Conservation (phyloP, 2,797 vertebrate species). For the Coregonus suidteri region DNA sequence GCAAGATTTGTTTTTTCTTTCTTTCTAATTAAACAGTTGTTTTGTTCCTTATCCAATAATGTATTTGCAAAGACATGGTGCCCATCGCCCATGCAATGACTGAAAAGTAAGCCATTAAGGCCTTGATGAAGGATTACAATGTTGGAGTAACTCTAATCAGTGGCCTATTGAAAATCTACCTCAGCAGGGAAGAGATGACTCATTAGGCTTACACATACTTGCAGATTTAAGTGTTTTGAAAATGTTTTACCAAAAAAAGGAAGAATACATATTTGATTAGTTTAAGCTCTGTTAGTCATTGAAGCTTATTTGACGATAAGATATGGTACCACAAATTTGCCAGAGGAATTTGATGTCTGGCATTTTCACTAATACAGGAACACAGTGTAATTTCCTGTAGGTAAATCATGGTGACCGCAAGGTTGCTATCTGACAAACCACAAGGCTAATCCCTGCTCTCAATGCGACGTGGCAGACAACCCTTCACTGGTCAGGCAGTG, state of each 20-base stretch:
- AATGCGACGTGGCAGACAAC: too few relatives aligned
- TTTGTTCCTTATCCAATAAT: slow-evolving; percentile 64
- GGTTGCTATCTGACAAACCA: slow-evolving; percentile 34
- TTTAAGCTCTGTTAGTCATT: slow-evolving; percentile 20
- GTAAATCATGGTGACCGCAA: slow-evolving; percentile 17
- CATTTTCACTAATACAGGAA: slow-evolving; percentile 1
- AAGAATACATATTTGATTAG: background rate
- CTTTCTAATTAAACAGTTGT: slow-evolving; percentile 71
- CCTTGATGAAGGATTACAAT: slow-evolving; percentile 66
- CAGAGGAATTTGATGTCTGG: background rate
- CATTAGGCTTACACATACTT: slow-evolving; percentile 51
- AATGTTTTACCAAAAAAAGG: slow-evolving; percentile 29
- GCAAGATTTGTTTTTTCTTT: slow-evolving; percentile 50
- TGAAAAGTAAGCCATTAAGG: slow-evolving; percentile 67
- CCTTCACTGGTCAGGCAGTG: too few relatives aligned
- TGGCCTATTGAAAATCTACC: slow-evolving; percentile 63
- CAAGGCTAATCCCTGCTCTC: slow-evolving; percentile 6
- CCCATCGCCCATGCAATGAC: slow-evolving; percentile 52
- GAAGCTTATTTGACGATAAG: slow-evolving; percentile 32
- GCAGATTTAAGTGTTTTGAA: slow-evolving; percentile 41
- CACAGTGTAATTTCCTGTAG: background rate
- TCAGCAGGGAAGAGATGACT: slow-evolving; percentile 53
- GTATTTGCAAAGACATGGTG: slow-evolving; percentile 47
- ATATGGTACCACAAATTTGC: slow-evolving; percentile 3
- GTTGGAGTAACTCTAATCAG: slow-evolving; percentile 65